A percentile compares a stretch with the other conserved stretches of the same genome.
phyloP scores from a whole-genome alignment of 2,888 invertebrate genomes.

The Lacanobia oleracea region DNA sequence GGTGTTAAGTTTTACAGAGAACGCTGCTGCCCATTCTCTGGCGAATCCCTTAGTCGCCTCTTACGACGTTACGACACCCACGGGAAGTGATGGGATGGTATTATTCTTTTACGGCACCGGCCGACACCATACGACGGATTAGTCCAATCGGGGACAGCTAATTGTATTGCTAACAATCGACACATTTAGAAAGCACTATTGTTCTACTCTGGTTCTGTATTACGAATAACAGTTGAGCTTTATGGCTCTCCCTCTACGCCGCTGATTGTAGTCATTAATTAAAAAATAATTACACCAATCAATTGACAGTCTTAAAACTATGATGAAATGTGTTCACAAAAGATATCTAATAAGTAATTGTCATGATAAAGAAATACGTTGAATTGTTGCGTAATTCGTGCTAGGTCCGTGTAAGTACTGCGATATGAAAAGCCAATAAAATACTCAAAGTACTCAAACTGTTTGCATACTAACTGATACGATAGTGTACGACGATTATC shows the following conservation, averaged over 20 bases:
- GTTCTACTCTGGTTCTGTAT: not conserved
- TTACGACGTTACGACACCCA: no score
- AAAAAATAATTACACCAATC: not conserved
- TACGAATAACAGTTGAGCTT: not conserved
- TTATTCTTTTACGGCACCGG: no score
- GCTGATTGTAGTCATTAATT: not conserved
- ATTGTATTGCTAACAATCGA: conserved; percentile 7
- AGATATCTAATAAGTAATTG: conserved; percentile 11
- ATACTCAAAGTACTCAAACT: conserved; percentile 30
- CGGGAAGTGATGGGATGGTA: no score
- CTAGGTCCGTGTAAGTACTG: conserved; percentile 9
- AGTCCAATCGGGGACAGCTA: not conserved
- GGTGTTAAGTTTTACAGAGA: no score
- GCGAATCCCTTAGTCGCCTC: no score
- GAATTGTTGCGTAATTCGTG: conserved; percentile 34
- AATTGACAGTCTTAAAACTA: conserved; percentile 2
- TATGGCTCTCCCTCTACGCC: not conserved
- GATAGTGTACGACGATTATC: conserved; percentile 15
- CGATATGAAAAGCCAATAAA: conserved; percentile 41
- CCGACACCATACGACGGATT: no score
- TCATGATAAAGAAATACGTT: conserved; percentile 36
- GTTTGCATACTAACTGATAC: conserved; percentile 35
- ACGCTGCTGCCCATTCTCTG: no score
- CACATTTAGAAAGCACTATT: not conserved
- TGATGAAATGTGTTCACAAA: conserved; percentile 28